Base-by-base conservation (phyloP, 2,797 vertebrate genomes). In the Siniperca undulata region DNA sequence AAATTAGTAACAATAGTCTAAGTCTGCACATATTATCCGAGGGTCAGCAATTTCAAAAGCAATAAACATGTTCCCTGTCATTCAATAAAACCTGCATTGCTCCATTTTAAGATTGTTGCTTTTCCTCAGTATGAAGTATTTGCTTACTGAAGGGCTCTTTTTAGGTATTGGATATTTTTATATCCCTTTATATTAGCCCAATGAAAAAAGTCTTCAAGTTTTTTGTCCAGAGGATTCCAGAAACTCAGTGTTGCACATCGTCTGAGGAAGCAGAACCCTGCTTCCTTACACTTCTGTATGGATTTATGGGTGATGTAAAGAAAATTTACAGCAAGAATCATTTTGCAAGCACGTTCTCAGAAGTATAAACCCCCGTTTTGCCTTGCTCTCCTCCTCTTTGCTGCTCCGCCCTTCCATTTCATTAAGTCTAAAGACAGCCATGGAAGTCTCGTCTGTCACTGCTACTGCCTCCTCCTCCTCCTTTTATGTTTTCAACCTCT, bases 281-380 rank as follows among this genome's bases (percentile, higher is more conserved):
- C 72, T 83, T 87, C 82, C 74, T 75, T 80, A 65, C 78, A 76
- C 80, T 85, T 77, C 67, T 62, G 46, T 86, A 85, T 88, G 82
- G 90, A 92, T 95, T 96, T 96, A 95, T 92, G 82, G 89, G 73
- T 1, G 46, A 77, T 93, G 91, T 95, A 95, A 95, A 94, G 81
- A 83, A 93, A 92, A 94, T 95, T 94, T 95, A 96, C 93, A 89
- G 78, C 92, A 76, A 90, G 91, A 93, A 95, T 92, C 85, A 92
- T 95, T 94, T 92, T 85, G 86, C 86, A 75, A 83, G 89, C 91
- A 93, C 88, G 10, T 86, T 92, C 82, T 80, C 81, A 86, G 80
- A 91, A 92, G 92, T 91, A 91, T 88, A 91, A 91, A 90, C 86
- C 87, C 42, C 52, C 50, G 67, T 81, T 81, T 83, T 81, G 56